A percentile compares a stretch with the other conserved stretches of the same genome.
Evolutionary conservation across 2,113 vertebrate genomes (phyloP).

Genomic region (Alligator mississippiensis): DNA sequence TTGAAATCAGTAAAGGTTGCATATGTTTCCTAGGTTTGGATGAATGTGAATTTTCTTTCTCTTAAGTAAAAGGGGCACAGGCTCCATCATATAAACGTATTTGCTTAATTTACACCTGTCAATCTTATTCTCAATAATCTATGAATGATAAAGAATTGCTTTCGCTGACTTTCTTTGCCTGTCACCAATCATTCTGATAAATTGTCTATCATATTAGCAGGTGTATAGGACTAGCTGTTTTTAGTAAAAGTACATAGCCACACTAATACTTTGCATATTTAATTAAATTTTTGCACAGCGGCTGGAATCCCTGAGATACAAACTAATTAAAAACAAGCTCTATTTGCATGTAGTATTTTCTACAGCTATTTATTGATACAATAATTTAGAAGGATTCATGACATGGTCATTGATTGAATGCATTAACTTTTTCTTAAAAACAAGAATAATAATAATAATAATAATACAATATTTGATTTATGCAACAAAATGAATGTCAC

Average conservation of each 20-base stretch:
- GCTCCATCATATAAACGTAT: neutral
- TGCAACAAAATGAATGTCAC: neutral
- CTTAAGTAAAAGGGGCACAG: neutral
- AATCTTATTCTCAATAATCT: neutral
- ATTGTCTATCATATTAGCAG: neutral
- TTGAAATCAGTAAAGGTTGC: neutral
- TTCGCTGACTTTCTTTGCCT: neutral
- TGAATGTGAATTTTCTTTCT: accelerated
- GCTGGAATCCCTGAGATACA: neutral
- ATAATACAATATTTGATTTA: neutral
- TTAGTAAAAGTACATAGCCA: neutral
- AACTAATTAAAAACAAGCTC: neutral
- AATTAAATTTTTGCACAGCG: neutral
- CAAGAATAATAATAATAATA: no score
- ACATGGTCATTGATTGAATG: accelerated
- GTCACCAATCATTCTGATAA: neutral
- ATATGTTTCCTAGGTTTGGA: neutral
- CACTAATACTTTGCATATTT: neutral
- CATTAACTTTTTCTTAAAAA: neutral
- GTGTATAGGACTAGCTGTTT: neutral
- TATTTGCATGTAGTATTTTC: neutral
- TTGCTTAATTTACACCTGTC: neutral
- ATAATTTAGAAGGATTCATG: neutral
- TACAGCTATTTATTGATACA: neutral
- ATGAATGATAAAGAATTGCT: neutral